Conservation (phyloP, 2,113 vertebrate genomes). For the Lycocorax pyrrhopterus region DNA sequence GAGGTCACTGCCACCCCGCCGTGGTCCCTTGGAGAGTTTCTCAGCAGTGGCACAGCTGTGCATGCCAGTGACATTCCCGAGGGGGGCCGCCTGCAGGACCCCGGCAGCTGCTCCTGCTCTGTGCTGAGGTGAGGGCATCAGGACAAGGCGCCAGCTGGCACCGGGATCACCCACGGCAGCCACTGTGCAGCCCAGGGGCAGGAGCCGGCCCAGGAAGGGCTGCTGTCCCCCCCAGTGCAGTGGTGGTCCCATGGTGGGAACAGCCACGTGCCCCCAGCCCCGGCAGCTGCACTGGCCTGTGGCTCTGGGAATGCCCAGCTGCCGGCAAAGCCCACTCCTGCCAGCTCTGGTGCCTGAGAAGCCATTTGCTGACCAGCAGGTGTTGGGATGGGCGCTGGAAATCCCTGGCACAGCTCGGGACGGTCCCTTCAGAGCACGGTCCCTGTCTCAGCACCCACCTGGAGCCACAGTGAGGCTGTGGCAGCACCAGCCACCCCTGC, state of each 20-base stretch:
- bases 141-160: background rate
- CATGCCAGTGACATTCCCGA: fast-evolving
- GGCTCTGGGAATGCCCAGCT: background rate
- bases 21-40: fast-evolving
- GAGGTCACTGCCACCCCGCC: fast-evolving
- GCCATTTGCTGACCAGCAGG: background rate
- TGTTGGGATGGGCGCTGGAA: background rate
- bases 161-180: fast-evolving
- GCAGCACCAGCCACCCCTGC: background rate
- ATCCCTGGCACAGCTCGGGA: background rate
- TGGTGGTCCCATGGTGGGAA: background rate
- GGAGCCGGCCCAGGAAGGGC: fast-evolving
- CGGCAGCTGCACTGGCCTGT: background rate
- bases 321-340: background rate
- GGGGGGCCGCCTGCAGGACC: background rate
- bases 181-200: fast-evolving
- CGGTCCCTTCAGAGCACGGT: fast-evolving
- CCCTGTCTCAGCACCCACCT: fast-evolving
- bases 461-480: fast-evolving
- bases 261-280: fast-evolving
- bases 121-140: fast-evolving
- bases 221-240: fast-evolving
- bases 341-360: background rate
- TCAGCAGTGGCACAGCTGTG: background rate
- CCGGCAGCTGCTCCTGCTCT: background rate